phyloP scores from a whole-genome alignment of 2,888 invertebrate genomes.

The Syritta pipiens region DNA sequence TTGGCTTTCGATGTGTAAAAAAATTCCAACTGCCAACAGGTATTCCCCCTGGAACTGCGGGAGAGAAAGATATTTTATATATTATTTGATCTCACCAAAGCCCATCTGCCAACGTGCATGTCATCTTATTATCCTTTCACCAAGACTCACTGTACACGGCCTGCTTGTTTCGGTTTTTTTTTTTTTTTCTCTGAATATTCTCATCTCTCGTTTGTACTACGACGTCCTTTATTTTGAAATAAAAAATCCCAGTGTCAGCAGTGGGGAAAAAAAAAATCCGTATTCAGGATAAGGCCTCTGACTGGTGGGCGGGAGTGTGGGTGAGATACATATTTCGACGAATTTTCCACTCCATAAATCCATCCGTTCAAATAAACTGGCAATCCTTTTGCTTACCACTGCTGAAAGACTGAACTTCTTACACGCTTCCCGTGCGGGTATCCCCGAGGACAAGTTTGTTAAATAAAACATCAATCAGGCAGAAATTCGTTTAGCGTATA shows the following conservation, averaged over 20 bases:
- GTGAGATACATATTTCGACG: constrained; percentile 35
- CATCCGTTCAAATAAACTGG: constrained; percentile 40
- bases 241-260: constrained; percentile 37
- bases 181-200: too few species aligned
- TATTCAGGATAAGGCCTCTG: not conserved
- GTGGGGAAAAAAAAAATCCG: not conserved
- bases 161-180: not conserved
- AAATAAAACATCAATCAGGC: constrained; percentile 41
- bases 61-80: constrained; percentile 29
- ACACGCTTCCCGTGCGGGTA: not conserved
- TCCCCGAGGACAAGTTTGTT: constrained; percentile 40
- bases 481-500: constrained; percentile 16
- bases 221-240: not conserved
- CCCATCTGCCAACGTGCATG: constrained; percentile 49
- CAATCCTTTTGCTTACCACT: constrained; percentile 13
- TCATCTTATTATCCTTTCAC: constrained; percentile 35
- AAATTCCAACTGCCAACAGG: constrained; percentile 44
- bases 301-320: too few species aligned
- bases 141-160: constrained; percentile 4
- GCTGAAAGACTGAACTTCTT: not conserved
- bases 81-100: constrained; percentile 55
- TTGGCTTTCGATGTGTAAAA: not conserved
- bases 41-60: constrained; percentile 18
- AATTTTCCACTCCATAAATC: constrained; percentile 50
- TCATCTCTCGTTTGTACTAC: too few species aligned